A percentile compares a stretch with the other conserved stretches of the same genome.
Conservation (phyloP, 1,140 invertebrate genomes). For the Bursaphelenchus mucronatus region DNA sequence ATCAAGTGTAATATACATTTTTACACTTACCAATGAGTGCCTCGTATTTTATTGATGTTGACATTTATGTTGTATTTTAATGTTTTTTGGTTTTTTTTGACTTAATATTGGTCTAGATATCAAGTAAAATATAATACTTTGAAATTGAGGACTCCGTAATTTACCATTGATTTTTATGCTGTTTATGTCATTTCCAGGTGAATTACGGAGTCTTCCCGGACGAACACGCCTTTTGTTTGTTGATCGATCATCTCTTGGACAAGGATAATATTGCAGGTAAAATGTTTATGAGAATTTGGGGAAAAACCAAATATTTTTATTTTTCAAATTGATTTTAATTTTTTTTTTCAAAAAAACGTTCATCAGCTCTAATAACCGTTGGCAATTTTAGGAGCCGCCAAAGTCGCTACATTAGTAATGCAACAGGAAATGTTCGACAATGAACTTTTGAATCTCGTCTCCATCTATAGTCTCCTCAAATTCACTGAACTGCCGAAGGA, state of each 20-base stretch:
- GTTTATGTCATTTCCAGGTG: slow-evolving; percentile 61
- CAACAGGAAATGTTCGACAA: slow-evolving; percentile 79
- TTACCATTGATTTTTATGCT: too few species aligned
- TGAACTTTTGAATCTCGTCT: slow-evolving; percentile 70
- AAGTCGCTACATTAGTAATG: slow-evolving; percentile 75
- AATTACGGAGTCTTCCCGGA: slow-evolving; percentile 86
- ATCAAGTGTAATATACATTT: too few species aligned
- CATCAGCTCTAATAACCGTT: slow-evolving; percentile 8
- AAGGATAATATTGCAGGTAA: slow-evolving; percentile 64
- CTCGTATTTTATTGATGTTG: too few species aligned
- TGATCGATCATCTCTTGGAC: slow-evolving; percentile 76
- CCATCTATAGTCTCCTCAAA: slow-evolving; percentile 72
- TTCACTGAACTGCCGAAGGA: slow-evolving; percentile 63
- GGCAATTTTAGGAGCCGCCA: slow-evolving; percentile 67
- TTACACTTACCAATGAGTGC: too few species aligned
- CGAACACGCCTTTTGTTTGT: slow-evolving; percentile 71
- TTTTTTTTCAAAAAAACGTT: not conserved
- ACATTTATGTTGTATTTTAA: too few species aligned
- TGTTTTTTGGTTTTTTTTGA: too few species aligned
- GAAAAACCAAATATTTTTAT: not conserved
- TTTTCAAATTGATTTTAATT: not conserved
- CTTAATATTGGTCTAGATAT: too few species aligned
- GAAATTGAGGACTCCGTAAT: too few species aligned
- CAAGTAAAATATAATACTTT: too few species aligned
- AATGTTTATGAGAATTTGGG: not conserved